Evolutionary conservation across 2,888 invertebrate species (phyloP), one percentile per base, ranked within the genome.

Genomic region (Leptopterna dolabrata): DNA sequence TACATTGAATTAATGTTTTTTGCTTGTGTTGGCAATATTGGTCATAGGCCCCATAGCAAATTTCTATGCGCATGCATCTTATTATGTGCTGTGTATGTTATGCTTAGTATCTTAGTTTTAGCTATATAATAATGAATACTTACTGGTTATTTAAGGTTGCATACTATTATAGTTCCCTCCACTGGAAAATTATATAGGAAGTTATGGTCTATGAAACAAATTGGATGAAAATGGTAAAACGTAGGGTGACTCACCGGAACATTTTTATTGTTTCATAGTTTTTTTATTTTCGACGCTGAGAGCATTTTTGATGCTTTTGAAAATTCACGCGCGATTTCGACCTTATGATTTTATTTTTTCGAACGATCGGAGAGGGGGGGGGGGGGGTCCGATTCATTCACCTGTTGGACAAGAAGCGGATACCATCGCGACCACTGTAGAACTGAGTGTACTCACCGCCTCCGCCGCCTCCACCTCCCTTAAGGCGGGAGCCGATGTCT

Each of bases 321-420:
- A 19, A 24, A 63, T 24, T 24, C 19, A 63, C 19, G 27, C 63
- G 27, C 63, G 27, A 24, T 63, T 36, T 27, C 27, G 63, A n/a
- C 19, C 19, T 55, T 27, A 36, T n/a, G 24, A 63, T 63, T 63
- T 63, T 27, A 36, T 24, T 24, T 63, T 63, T 63, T 63, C 63
- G 63, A 63, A 63, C 63, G 63, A 24, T 55, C 45, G 7, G 51
- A 55, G 13, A 4, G 13, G 29, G 71, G 13, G 36, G 73, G 73
- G 36, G 13, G 19, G 36, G 41, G 7, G 0, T 19, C 78, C 16
- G 41, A 19, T 24, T 19, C 24, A 2, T 73, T 73, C 73, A 78
- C 78, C 78, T 78, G 78, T 78, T 78, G 78, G 41, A 73, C 36
- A n/a, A 43, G 41, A 36, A 36, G 45, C 78, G 78, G 45, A 78